phyloP scores from a whole-genome alignment of 2,113 vertebrate genomes.

The Candoia aspera region DNA sequence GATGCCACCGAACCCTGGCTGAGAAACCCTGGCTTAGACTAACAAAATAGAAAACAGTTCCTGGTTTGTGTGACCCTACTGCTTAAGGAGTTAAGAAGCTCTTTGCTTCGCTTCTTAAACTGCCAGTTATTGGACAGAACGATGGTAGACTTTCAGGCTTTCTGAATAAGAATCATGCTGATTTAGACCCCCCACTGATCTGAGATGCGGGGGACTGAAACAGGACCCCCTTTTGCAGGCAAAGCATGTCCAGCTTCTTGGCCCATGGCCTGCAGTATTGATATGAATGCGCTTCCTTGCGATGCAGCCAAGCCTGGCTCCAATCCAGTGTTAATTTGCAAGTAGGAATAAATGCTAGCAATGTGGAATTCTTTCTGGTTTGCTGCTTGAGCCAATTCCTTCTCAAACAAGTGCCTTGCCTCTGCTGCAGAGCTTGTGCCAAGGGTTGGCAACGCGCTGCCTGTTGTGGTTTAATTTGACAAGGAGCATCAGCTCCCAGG shows the following conservation, averaged over 20 bases:
- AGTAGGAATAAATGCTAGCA: not conserved
- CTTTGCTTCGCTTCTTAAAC: too few relatives aligned
- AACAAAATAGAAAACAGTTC: too few relatives aligned
- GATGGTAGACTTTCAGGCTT: too few relatives aligned
- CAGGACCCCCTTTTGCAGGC: not conserved
- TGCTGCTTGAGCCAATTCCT: not conserved
- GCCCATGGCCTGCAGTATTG: not conserved
- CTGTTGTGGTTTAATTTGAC: slow-evolving; percentile 55
- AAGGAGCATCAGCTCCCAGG: slow-evolving; percentile 3
- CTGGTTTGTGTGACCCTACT: too few relatives aligned
- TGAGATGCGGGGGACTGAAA: not conserved
- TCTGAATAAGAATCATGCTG: not conserved
- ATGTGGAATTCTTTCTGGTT: not conserved
- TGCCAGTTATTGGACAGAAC: too few relatives aligned
- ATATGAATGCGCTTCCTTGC: not conserved
- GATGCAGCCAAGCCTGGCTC: not conserved
- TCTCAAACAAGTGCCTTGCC: not conserved
- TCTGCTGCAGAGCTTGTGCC: slow-evolving; percentile 19
- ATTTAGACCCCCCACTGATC: not conserved
- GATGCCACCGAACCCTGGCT: too few relatives aligned
- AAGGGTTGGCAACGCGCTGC: slow-evolving; percentile 46
- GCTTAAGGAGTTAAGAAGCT: too few relatives aligned
- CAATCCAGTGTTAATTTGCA: not conserved
- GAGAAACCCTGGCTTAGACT: too few relatives aligned
- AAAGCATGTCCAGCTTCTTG: not conserved